Evolutionary conservation across 2,888 invertebrate genomes (phyloP), one percentile per base, ranked within the genome.

Genomic region (Sinhomidia bicolor): DNA sequence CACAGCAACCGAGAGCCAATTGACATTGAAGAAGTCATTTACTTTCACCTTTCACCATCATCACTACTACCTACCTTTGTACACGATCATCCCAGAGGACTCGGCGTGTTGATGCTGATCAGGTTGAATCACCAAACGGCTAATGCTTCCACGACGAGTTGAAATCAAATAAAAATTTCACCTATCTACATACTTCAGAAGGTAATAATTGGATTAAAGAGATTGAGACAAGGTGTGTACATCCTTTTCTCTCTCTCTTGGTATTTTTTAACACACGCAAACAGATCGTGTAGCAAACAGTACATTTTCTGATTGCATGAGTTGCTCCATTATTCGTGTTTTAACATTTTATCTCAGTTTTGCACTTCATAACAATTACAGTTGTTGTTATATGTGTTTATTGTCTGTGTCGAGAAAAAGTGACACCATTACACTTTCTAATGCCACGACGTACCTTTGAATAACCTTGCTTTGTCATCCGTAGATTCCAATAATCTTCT

Each of bases 11-110:
- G 29, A n/a, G 68, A n/a, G 68, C 9, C 68, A 74, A 51, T 47
- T 76, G 76, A 76, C 76, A 76, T 76, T 76, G 76, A 76, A 76
- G 76, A 76, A 76, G 76, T 76, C 76, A 51, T 76, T 54, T 76
- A 76, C 76, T 76, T 76, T 76, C 76, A 76, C 76, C 76, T 76
- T 51, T 71, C 36, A 62, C 26, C 62, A 29, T 7, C 14, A 29
- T 71, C 44, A 44, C 41, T 17, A n/a, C n/a, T n/a, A n/a, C n/a
- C n/a, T n/a, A 71, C 71, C 71, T 68, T 10, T 9, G 1, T 32
- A 20, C 32, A 41, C 36, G 17, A 41, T 71, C 32, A 71, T 36
- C 44, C 41, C n/a, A 65, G 65, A 65, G 65, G 17, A 65, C 7
- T 17, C 36, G 0, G 32, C 3, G 17, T 68, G 41, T 36, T 7